phyloP scores from a whole-genome alignment of 2,888 invertebrate genomes.

The Hypena proboscidalis region DNA sequence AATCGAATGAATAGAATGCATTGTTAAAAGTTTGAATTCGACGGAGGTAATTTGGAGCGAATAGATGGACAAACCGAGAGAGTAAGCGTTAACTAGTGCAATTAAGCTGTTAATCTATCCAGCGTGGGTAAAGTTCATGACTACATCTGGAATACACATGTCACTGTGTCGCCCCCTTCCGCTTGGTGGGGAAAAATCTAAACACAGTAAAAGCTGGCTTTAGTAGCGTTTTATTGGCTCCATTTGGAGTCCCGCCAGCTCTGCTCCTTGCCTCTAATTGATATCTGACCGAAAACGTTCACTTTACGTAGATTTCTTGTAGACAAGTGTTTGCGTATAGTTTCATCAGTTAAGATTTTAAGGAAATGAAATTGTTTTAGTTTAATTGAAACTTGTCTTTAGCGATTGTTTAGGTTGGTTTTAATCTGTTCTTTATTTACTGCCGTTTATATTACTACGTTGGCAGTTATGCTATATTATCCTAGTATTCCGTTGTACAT shows the following conservation, averaged over 20 bases:
- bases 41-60: conserved; percentile 20
- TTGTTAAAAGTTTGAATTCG: conserved; percentile 21
- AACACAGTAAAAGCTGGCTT: conserved; percentile 73
- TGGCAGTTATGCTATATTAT: too few species aligned
- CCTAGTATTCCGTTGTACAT: too few species aligned
- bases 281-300: conserved; percentile 73
- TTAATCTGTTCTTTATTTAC: too few species aligned
- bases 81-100: conserved; percentile 38
- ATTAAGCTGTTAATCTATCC: conserved; percentile 45
- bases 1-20: conserved; percentile 17
- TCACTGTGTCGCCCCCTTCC: conserved; percentile 47
- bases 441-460: too few species aligned
- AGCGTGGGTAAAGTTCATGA: conserved; percentile 45
- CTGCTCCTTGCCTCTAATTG: conserved; percentile 72
- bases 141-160: conserved; percentile 61
- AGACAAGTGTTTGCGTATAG: conserved; percentile 40
- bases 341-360: conserved; percentile 10
- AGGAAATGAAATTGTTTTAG: conserved; percentile 1
- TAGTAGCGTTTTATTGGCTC: conserved; percentile 77
- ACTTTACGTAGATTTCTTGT: conserved; percentile 51
- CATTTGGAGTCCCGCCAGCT: conserved; percentile 73
- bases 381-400: too few species aligned
- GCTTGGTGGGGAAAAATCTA: conserved; percentile 68
- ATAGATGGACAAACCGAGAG: conserved; percentile 18
- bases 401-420: too few species aligned